phyloP scores from a whole-genome alignment of 2,797 vertebrate genomes.

The Lutra lutra region DNA sequence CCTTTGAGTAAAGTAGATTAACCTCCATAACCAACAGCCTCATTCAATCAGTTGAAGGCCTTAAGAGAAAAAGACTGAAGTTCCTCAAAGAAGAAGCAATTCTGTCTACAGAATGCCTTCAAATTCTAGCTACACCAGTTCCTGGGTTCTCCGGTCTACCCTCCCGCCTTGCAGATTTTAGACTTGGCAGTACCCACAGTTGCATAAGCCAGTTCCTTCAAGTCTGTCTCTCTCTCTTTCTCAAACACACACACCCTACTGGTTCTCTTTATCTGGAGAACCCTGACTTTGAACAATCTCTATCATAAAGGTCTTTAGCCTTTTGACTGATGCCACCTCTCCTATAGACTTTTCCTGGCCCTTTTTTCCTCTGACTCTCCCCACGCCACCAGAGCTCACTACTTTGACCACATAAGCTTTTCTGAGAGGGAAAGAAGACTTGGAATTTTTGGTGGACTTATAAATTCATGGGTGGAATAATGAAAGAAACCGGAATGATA shows the following conservation, averaged over 20 bases:
- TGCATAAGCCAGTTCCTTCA: not conserved
- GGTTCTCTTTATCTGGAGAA: not conserved
- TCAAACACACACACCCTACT: not conserved
- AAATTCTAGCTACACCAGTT: fast-evolving
- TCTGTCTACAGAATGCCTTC: not conserved
- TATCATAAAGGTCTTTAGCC: not conserved
- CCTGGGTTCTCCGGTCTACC: not conserved
- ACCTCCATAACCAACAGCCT: not conserved
- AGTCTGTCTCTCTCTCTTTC: not conserved
- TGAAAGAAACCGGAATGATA: not conserved
- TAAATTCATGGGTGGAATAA: not conserved
- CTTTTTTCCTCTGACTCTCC: not conserved
- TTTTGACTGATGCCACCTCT: not conserved
- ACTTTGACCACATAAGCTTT: not conserved
- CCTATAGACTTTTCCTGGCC: fast-evolving
- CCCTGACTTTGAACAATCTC: not conserved
- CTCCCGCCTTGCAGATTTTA: not conserved
- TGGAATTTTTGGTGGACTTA: not conserved
- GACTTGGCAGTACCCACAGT: not conserved
- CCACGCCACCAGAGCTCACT: not conserved
- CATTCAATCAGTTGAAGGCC: not conserved
- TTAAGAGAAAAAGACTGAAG: not conserved
- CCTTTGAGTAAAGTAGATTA: not conserved
- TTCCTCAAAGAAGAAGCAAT: not conserved
- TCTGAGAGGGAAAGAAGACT: not conserved